Evolutionary conservation across 2,888 invertebrate species (phyloP), one percentile per base, ranked within the genome.

Genomic region (Suillia variegata): DNA sequence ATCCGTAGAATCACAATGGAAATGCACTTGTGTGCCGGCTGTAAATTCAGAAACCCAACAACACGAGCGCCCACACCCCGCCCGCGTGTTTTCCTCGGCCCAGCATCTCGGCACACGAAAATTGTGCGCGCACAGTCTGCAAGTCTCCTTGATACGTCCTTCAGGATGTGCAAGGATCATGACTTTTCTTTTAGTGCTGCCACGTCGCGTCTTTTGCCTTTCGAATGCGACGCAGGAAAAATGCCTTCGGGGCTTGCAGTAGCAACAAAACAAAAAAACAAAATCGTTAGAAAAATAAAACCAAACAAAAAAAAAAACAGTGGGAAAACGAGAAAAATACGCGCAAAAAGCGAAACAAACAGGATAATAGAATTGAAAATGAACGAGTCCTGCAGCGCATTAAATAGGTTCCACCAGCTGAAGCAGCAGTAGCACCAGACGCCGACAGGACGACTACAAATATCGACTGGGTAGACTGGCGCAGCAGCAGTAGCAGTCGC

Each of bases 71-170:
- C 26, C 6, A 5, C 26, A 26, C 26, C 26, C n/a, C 26, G 5
- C 26, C 26, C 26, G 26, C 10, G 10, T 10, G 26, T 26, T 26
- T n/a, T n/a, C n/a, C n/a, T n/a, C n/a, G n/a, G 26, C 26, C 26
- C 26, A 10, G 6, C 10, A 6, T 26, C 26, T 26, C 6, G 26
- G 26, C 26, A 10, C 26, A 26, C 26, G 5, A 26, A 6, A 26
- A 6, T 26, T 26, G 10, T n/a, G n/a, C n/a, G n/a, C n/a, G n/a
- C n/a, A n/a, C n/a, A n/a, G n/a, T n/a, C 26, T 61, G 51, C 52
- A 61, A 70, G 71, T 77, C 76, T 77, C 77, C 78, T 77, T 77
- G 72, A 77, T 74, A 73, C 71, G 78, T 78, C 77, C 77, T 77
- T 77, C 78, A 78, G 76, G 72, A 76, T 72, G 63, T 70, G 67